Evolutionary conservation across 2,113 vertebrate genomes (phyloP).

Genomic region (Axis porcinus): DNA sequence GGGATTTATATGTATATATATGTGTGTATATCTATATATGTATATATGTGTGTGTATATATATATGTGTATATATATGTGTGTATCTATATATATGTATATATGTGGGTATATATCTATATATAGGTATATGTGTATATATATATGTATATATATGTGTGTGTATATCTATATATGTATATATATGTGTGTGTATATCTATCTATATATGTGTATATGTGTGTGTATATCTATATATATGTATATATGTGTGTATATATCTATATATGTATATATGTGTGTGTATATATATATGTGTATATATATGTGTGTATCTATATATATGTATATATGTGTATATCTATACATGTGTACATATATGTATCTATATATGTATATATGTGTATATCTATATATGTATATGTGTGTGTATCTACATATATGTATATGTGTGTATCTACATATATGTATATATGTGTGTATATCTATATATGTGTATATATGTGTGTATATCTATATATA

Average conservation of each 20-base stretch:
- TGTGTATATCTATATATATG: background rate
- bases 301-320: rapidly evolving
- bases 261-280: background rate
- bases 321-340: background rate
- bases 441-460: no score
- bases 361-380: no score
- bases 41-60: background rate
- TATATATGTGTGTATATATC: background rate
- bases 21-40: background rate
- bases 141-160: background rate
- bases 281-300: no score
- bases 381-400: no score
- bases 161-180: background rate
- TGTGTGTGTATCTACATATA: no score
- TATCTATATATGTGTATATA: no score
- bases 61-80: background rate
- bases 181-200: background rate
- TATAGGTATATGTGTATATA: background rate
- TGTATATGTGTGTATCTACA: no score
- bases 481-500: no score
- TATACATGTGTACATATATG: no score
- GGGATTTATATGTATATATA: background rate
- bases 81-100: no score
- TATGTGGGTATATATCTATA: rapidly evolving
- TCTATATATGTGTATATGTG: background rate